Percentiles rank a stretch among this genome's conserved stretches.
These are phyloP conservation scores for Brachirus orientalis DNA, from an alignment of 2,113 vertebrate genomes.

Conservation along the genomic window DNA sequence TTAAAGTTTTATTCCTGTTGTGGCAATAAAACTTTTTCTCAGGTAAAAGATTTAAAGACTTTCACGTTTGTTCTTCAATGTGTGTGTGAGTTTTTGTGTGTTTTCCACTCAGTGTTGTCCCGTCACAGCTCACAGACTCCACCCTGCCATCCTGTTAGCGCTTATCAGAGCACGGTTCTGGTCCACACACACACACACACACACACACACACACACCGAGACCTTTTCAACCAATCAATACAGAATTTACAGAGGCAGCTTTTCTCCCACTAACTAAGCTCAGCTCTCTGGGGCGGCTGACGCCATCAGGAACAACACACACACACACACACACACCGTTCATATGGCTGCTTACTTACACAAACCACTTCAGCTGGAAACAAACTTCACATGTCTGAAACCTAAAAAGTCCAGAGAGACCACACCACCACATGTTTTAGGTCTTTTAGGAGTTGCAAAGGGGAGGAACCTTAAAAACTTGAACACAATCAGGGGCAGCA, in stretches of 20 bases:
- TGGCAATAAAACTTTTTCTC: neutral
- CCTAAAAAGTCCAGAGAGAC: neutral
- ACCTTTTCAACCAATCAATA: slow-evolving; percentile 61
- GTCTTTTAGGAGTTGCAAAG: too few relatives aligned
- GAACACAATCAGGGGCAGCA: too few relatives aligned
- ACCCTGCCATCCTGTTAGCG: slow-evolving; percentile 64
- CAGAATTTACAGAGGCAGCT: slow-evolving; percentile 64
- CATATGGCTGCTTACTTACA: slow-evolving; percentile 21
- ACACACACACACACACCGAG: slow-evolving; percentile 8
- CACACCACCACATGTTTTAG: neutral
- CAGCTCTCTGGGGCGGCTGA: slow-evolving; percentile 49
- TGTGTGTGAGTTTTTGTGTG: slow-evolving; percentile 1
- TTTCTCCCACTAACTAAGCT: slow-evolving; percentile 57
- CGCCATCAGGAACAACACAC: slow-evolving; percentile 20
- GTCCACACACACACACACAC: slow-evolving; percentile 14
- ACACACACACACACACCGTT: neutral
- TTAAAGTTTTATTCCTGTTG: too few relatives aligned
- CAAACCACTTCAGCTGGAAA: neutral
- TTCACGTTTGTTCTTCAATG: slow-evolving; percentile 1
- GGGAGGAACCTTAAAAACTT: too few relatives aligned
- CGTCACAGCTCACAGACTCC: slow-evolving; percentile 57
- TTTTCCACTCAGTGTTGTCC: slow-evolving; percentile 44
- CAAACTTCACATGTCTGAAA: slow-evolving; percentile 9
- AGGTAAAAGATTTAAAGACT: slow-evolving; percentile 1
- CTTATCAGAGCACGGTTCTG: slow-evolving; percentile 60